These are phyloP conservation scores for Drosophila tripunctata DNA, from an alignment of 2,888 invertebrate species.

Conservation along the genomic window DNA sequence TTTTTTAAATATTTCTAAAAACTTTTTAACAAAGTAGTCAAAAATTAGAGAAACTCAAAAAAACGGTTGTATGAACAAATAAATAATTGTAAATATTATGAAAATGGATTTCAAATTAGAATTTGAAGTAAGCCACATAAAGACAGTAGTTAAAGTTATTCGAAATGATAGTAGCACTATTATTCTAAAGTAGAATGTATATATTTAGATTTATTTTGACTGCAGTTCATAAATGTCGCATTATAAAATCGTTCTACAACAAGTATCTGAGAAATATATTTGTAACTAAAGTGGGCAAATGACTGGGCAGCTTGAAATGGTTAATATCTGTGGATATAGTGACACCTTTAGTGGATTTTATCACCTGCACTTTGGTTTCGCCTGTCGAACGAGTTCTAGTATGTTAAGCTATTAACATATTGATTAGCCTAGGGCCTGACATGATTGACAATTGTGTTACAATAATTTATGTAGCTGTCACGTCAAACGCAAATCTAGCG, in stretches of 20 bases:
- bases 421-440: constrained; percentile 75
- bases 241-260: constrained; percentile 16
- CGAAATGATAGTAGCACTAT: neutral
- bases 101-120: no score
- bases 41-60: no score
- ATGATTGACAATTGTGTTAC: constrained; percentile 78
- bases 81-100: no score
- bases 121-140: no score
- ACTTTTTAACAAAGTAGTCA: no score
- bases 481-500: constrained; percentile 18
- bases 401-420: constrained; percentile 59
- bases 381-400: constrained; percentile 54
- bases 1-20: no score
- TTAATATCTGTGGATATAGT: constrained; percentile 10
- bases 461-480: constrained; percentile 76
- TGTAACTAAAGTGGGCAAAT: constrained; percentile 43
- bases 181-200: neutral
- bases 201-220: constrained; percentile 38
- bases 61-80: no score
- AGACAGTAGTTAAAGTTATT: no score
- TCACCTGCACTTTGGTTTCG: constrained; percentile 64
- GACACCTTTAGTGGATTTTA: constrained; percentile 59
- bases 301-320: constrained; percentile 25
- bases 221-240: constrained; percentile 40
- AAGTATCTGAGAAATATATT: constrained; percentile 54